Percentiles rank a stretch among this genome's conserved stretches.
Conservation (phyloP, 2,113 vertebrate genomes). For the Oreotrochilus melanogaster region DNA sequence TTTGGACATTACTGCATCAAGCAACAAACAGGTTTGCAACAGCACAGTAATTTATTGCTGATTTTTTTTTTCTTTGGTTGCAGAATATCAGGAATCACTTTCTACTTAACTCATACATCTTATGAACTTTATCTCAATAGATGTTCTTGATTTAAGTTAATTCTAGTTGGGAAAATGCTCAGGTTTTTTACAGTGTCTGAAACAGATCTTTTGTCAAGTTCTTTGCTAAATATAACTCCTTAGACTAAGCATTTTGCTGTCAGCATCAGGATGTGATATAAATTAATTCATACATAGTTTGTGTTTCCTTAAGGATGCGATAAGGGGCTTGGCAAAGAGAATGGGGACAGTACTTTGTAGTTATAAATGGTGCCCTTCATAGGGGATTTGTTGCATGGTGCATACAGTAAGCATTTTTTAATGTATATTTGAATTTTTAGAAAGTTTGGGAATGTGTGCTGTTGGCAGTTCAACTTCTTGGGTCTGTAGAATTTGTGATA, state of each 20-base stretch:
- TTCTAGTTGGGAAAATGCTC: background rate
- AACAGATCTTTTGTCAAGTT: background rate
- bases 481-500: background rate
- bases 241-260: background rate
- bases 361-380: background rate
- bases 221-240: background rate
- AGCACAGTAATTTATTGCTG: background rate
- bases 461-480: background rate
- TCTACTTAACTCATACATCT: background rate
- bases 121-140: background rate
- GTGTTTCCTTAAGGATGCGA: background rate
- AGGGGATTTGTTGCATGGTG: background rate
- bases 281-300: background rate
- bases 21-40: background rate
- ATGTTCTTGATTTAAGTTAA: background rate
- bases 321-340: background rate
- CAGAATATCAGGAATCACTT: background rate
- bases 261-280: background rate
- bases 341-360: accelerated
- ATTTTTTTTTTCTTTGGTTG: background rate
- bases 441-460: background rate
- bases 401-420: background rate
- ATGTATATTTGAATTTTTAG: background rate
- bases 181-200: background rate
- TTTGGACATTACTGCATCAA: background rate